These are phyloP conservation scores for Edolisoma coerulescens DNA, from an alignment of 2,113 vertebrate species.

Conservation along the genomic window DNA sequence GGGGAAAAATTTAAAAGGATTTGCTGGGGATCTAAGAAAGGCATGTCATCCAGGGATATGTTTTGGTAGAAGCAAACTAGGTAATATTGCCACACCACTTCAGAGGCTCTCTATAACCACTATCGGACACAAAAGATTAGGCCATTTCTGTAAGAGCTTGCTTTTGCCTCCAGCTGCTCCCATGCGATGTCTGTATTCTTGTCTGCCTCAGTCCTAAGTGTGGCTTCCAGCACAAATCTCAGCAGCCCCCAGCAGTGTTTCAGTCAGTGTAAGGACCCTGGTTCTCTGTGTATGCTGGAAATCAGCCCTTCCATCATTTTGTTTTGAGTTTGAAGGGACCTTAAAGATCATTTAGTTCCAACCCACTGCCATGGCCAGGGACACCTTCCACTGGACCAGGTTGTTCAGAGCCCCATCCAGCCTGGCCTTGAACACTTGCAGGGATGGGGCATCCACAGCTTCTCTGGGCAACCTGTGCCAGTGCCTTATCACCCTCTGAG, in stretches of 20 bases:
- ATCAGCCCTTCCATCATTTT: not conserved
- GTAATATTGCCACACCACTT: not conserved
- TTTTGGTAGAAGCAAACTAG: not conserved
- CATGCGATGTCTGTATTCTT: not conserved
- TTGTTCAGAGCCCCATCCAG: not conserved
- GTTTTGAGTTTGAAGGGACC: not conserved
- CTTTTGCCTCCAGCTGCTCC: not conserved
- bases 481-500: not conserved
- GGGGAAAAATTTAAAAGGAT: not conserved
- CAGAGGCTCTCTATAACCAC: not conserved
- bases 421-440: not conserved
- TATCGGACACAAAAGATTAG: not conserved
- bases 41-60: not conserved
- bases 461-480: not conserved
- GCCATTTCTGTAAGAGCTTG: not conserved
- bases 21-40: not conserved
- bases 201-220: not conserved
- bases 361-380: not conserved
- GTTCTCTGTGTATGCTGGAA: fast-evolving
- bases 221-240: not conserved
- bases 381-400: not conserved
- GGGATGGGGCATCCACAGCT: not conserved
- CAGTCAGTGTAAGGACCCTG: not conserved
- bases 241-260: not conserved
- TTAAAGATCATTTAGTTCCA: not conserved